phyloP scores from a whole-genome alignment of 2,888 invertebrate genomes.

The Apoda limacodes region DNA sequence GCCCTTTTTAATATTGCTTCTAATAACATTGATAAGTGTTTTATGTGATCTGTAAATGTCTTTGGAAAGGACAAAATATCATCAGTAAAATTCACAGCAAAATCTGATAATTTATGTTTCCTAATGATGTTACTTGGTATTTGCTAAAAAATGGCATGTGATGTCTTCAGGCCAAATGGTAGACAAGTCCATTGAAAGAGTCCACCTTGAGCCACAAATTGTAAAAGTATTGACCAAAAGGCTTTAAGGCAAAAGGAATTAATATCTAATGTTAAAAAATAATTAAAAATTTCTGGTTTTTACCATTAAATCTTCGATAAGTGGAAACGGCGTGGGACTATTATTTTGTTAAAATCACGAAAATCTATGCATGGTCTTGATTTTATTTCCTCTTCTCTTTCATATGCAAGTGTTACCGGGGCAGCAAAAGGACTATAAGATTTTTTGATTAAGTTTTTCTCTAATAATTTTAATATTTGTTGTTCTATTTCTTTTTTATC shows the following conservation, averaged over 20 bases:
- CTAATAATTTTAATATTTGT: too few relatives aligned
- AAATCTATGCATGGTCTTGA: slow-evolving; percentile 27
- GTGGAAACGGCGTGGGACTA: slow-evolving; percentile 28
- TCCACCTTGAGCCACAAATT: slow-evolving; percentile 22
- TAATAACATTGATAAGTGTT: slow-evolving; percentile 7
- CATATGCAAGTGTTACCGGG: too few relatives aligned
- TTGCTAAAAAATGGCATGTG: slow-evolving; percentile 18
- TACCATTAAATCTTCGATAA: slow-evolving; percentile 28
- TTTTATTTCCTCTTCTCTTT: slow-evolving; percentile 19
- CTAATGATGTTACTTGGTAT: slow-evolving; percentile 6
- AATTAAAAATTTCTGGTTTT: slow-evolving; percentile 30
- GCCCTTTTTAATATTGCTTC: slow-evolving; percentile 8
- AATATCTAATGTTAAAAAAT: slow-evolving; percentile 29
- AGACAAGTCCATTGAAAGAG: slow-evolving; percentile 26
- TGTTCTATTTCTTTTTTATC: too few relatives aligned
- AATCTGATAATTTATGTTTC: slow-evolving; percentile 6
- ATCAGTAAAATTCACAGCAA: slow-evolving; percentile 12
- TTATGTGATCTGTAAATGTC: slow-evolving; percentile 10
- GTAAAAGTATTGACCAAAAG: slow-evolving; percentile 33
- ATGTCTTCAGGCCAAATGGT: slow-evolving; percentile 26
- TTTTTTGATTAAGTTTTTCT: too few relatives aligned
- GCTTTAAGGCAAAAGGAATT: too few relatives aligned
- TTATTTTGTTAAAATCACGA: slow-evolving; percentile 27
- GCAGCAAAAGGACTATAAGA: too few relatives aligned
- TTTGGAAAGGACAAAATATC: slow-evolving; percentile 9